Percentiles rank a stretch among this genome's conserved stretches.
phyloP scores from a whole-genome alignment of 2,113 vertebrate species.

The Calyptomena viridis region DNA sequence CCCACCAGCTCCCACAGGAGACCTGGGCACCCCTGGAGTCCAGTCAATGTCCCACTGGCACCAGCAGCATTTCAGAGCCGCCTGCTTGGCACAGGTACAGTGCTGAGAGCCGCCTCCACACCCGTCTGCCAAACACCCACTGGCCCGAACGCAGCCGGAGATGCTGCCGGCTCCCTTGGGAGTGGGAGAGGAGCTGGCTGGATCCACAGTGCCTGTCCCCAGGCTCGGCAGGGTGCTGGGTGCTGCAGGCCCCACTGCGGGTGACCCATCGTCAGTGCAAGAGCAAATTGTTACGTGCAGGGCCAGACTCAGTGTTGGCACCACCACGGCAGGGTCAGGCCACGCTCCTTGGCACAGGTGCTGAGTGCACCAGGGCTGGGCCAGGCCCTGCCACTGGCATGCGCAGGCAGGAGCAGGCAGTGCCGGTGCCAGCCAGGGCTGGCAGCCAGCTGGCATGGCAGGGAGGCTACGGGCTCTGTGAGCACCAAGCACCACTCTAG shows the following conservation, averaged over 20 bases:
- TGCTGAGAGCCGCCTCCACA: not conserved
- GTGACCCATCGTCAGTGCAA: rapidly evolving
- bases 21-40: not conserved
- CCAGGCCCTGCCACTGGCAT: not conserved
- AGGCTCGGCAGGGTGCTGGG: rapidly evolving
- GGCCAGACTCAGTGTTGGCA: not conserved
- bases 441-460: not conserved
- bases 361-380: not conserved
- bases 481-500: not conserved
- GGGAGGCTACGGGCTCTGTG: not conserved
- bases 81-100: not conserved
- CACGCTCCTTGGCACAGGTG: not conserved
- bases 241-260: rapidly evolving
- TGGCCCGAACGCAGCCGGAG: not conserved
- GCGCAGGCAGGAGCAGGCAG: conserved; percentile 22
- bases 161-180: not conserved
- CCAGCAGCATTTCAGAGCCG: rapidly evolving
- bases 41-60: rapidly evolving
- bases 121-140: conserved; percentile 19
- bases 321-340: not conserved
- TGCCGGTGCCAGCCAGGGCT: not conserved
- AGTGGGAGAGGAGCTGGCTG: not conserved
- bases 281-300: rapidly evolving
- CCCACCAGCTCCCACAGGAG: rapidly evolving
- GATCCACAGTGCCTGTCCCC: rapidly evolving